phyloP scores from a whole-genome alignment of 2,113 vertebrate species.

The Tonatia bakeri region DNA sequence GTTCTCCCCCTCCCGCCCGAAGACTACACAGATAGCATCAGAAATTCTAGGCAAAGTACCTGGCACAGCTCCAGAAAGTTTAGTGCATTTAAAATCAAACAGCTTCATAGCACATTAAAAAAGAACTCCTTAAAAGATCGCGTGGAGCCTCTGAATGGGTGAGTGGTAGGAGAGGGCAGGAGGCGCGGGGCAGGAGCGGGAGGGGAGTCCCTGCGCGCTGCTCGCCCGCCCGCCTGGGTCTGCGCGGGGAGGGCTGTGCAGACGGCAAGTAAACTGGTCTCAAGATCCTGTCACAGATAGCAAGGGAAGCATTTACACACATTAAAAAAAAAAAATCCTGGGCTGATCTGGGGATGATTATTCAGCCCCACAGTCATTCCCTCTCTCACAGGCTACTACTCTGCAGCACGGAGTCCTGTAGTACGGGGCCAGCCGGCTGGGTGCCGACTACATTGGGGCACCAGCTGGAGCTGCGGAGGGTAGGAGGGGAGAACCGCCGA shows the following conservation, averaged over 20 bases:
- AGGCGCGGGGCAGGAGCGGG: not conserved
- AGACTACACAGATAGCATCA: constrained; percentile 58
- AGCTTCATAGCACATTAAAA: not conserved
- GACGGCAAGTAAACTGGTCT: not conserved
- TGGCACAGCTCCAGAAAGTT: constrained; percentile 55
- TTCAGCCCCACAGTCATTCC: not conserved
- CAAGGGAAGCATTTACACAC: not conserved
- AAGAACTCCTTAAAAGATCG: constrained; percentile 26
- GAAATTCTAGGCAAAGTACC: constrained; percentile 34
- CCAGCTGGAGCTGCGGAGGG: not conserved
- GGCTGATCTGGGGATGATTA: not conserved
- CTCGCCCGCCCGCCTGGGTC: rapidly evolving
- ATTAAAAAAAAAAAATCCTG: not conserved
- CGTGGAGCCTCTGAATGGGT: not conserved
- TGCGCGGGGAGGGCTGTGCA: not conserved
- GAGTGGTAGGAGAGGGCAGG: not conserved
- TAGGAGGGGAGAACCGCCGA: not conserved
- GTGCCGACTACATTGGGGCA: not conserved
- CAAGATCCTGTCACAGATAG: not conserved
- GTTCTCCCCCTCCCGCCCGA: constrained; percentile 55
- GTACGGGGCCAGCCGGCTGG: not conserved
- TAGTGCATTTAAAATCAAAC: constrained; percentile 24
- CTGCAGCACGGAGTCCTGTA: not conserved
- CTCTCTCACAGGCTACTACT: not conserved
- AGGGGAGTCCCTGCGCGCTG: rapidly evolving